phyloP scores from a whole-genome alignment of 2,888 invertebrate genomes.

The Bedellia somnulentella region DNA sequence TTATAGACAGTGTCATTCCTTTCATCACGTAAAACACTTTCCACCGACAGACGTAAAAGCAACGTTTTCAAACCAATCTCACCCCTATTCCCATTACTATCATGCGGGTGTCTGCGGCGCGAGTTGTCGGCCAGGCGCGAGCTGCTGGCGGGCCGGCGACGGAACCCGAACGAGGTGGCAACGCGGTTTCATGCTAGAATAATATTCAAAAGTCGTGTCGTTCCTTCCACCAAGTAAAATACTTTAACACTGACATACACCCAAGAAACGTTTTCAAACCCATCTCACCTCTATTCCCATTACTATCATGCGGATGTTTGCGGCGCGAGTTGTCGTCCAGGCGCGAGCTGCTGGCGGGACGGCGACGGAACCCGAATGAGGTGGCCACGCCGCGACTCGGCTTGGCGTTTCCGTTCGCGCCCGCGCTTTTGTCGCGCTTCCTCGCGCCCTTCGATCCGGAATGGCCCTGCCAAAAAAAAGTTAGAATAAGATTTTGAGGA shows the following conservation, averaged over 20 bases:
- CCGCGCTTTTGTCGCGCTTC: slow-evolving; percentile 51
- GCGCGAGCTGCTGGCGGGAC: slow-evolving; percentile 53
- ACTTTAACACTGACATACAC: too few relatives aligned
- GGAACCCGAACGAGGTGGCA: too few relatives aligned
- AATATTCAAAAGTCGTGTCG: too few relatives aligned
- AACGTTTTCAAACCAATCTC: too few relatives aligned
- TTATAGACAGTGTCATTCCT: too few relatives aligned
- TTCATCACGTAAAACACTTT: too few relatives aligned
- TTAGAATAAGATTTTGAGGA: neutral
- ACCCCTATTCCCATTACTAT: slow-evolving; percentile 56
- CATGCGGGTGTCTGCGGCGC: slow-evolving; percentile 38
- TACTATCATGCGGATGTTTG: slow-evolving; percentile 42
- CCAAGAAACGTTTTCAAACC: too few relatives aligned
- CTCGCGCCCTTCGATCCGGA: slow-evolving; percentile 65
- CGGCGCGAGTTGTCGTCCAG: slow-evolving; percentile 48
- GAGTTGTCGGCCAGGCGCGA: too few relatives aligned
- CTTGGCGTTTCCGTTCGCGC: slow-evolving; percentile 43
- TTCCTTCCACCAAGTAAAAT: too few relatives aligned
- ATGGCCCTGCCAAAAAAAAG: slow-evolving; percentile 47
- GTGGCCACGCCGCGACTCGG: slow-evolving; percentile 74
- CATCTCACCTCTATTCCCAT: slow-evolving; percentile 52
- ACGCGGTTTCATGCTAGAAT: too few relatives aligned
- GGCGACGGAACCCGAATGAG: slow-evolving; percentile 81
- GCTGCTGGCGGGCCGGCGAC: too few relatives aligned
- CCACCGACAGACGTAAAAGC: too few relatives aligned